Base-by-base conservation (phyloP, 2,888 invertebrate species). In the Alviniconcha strummeri region DNA sequence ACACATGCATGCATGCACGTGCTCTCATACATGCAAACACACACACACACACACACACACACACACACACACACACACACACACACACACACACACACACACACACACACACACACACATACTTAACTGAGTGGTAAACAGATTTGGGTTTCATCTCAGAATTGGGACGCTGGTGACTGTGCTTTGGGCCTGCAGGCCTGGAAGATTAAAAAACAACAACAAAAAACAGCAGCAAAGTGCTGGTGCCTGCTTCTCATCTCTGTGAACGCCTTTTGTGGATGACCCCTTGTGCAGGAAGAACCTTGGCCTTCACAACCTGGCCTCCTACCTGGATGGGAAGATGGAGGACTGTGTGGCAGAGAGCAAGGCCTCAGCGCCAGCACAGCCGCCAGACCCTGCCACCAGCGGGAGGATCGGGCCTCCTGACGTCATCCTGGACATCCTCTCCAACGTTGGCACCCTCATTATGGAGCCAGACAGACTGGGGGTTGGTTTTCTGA, bases 381-480 rank as follows among this genome's bases (percentile, higher is more conserved):
- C 76, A 75, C 80, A 81, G n/a, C 60, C 69, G 67, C 52, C 56
- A 64, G 80, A 75, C 17, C 54, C 57, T 0, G 36, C 71, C 17
- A 77, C 77, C 19, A 72, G 57, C 81, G 90, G 91, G 5, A 92
- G 95, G 95, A 84, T 94, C 19, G 94, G 94, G 4, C 94, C 94
- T 11, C 88, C 90, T 67, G 91, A 92, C 69, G 95, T 95, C 15
- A 93, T 93, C 85, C 95, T 95, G 90, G 95, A 95, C 88, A 90
- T 93, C 55, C 92, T 93, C 90, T 95, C 95, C 17, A 96, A 95
- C 84, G 95, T 95, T 15, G 95, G 96, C 1, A 94, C 95, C 5
- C 95, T 96, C 5, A 94, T 96, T 11, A 95, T 96, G 0, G 96
- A 96, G 1, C 95, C 95, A 54, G 96, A 97, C 92, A 95, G 96